These are phyloP conservation scores for Oncorhynchus clarkii DNA, from an alignment of 2,113 vertebrate species.

Conservation along the genomic window DNA sequence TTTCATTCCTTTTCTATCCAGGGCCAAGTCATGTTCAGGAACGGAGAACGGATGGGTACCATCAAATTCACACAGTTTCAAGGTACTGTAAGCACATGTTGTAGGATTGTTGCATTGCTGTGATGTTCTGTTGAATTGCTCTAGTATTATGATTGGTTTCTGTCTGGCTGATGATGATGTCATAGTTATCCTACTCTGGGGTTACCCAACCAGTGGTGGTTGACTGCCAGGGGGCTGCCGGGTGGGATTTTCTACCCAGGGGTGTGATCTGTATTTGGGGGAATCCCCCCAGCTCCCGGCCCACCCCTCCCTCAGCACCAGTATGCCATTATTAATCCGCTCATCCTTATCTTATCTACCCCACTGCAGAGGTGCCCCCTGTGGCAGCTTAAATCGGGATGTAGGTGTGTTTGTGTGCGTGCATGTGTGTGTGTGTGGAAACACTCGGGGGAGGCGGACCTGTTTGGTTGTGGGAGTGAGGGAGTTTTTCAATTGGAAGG, in stretches of 20 bases:
- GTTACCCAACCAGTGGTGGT: slow-evolving; percentile 25
- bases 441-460: slow-evolving; percentile 7
- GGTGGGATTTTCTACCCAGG: slow-evolving; percentile 30
- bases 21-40: slow-evolving; percentile 99
- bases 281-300: slow-evolving; percentile 53
- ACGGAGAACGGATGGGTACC: slow-evolving; percentile 97
- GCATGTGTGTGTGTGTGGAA: slow-evolving; percentile 9
- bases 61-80: slow-evolving; percentile 99
- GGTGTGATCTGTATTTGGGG: slow-evolving; percentile 53
- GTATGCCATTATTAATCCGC: slow-evolving; percentile 28
- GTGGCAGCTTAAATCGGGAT: slow-evolving; percentile 36
- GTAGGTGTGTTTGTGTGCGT: slow-evolving; percentile 36
- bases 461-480: slow-evolving; percentile 28
- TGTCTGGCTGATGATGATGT: neutral
- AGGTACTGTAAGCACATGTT: slow-evolving; percentile 74
- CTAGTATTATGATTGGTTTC: neutral
- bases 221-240: neutral
- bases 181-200: slow-evolving; percentile 15
- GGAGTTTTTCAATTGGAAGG: slow-evolving; percentile 17
- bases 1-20: slow-evolving; percentile 62
- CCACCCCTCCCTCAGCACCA: slow-evolving; percentile 38
- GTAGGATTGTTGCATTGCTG: neutral
- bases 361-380: slow-evolving; percentile 53
- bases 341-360: slow-evolving; percentile 60
- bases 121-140: neutral